A percentile compares a stretch with the other conserved stretches of the same genome.
phyloP scores from a whole-genome alignment of 1,140 invertebrate species.

The Drosophila santomea region DNA sequence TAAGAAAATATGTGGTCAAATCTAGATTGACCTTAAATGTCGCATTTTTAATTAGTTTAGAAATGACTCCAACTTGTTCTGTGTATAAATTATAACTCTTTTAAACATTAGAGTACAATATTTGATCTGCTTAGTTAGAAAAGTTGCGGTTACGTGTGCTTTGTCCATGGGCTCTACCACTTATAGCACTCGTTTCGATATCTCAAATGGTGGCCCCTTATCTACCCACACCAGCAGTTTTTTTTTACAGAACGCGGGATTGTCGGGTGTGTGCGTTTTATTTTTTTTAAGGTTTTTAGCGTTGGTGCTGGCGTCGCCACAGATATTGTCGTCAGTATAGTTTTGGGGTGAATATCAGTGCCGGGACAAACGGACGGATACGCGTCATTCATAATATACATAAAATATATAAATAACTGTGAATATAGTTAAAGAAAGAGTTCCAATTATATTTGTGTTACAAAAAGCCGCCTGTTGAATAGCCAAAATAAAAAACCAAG shows the following conservation, averaged over 20 bases:
- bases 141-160: conserved; percentile 18
- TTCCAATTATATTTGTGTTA: too few relatives aligned
- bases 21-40: too few relatives aligned
- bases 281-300: conserved; percentile 56
- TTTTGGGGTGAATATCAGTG: conserved; percentile 65
- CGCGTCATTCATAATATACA: conserved; percentile 13
- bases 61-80: too few relatives aligned
- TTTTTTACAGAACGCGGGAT: conserved; percentile 4
- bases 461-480: conserved; percentile 4
- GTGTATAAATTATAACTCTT: too few relatives aligned
- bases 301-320: conserved; percentile 20
- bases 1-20: too few relatives aligned
- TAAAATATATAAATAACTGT: neutral
- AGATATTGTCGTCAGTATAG: conserved; percentile 46
- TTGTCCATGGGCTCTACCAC: conserved; percentile 56
- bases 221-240: conserved; percentile 58
- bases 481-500: conserved; percentile 11
- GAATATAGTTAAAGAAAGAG: too few relatives aligned
- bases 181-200: conserved; percentile 61
- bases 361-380: conserved; percentile 36
- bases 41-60: too few relatives aligned
- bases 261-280: conserved; percentile 19
- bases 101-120: neutral
- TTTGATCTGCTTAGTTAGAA: neutral
- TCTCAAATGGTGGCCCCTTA: conserved; percentile 60